phyloP scores from a whole-genome alignment of 2,797 vertebrate genomes.

The Liasis olivaceus region DNA sequence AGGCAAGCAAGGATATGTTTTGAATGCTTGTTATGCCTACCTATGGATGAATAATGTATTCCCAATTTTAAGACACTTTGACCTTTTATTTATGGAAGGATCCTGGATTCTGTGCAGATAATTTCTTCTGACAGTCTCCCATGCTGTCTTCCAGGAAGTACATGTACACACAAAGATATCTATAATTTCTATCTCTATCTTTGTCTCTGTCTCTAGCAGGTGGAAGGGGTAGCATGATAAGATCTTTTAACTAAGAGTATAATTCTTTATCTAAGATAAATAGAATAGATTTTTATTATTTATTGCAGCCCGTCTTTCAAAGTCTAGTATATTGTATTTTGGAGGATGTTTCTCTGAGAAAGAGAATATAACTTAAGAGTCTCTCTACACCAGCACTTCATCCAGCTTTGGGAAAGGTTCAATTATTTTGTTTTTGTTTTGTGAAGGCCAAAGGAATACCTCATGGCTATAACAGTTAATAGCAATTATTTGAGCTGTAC shows the following conservation, averaged over 20 bases:
- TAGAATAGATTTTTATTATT: neutral
- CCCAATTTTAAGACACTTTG: neutral
- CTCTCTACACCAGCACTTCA: neutral
- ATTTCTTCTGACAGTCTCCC: neutral
- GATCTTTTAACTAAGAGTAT: neutral
- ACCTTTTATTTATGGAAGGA: neutral
- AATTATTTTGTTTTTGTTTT: neutral
- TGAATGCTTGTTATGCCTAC: neutral
- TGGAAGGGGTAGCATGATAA: neutral
- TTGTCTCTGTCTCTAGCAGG: neutral
- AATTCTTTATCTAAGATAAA: neutral
- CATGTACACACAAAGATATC: neutral
- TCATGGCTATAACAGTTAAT: neutral
- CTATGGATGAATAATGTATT: neutral
- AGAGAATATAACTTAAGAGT: neutral
- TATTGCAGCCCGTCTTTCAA: neutral
- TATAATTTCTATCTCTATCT: neutral
- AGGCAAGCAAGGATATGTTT: neutral
- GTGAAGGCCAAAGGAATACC: neutral
- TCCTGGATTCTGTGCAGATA: neutral
- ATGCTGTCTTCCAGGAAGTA: neutral
- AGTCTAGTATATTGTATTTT: neutral
- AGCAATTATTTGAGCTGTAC: conserved; percentile 1
- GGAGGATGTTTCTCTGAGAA: neutral
- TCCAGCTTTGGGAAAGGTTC: neutral